Conservation (phyloP, 1,140 invertebrate genomes). For the Paralvinella palmiformis region DNA sequence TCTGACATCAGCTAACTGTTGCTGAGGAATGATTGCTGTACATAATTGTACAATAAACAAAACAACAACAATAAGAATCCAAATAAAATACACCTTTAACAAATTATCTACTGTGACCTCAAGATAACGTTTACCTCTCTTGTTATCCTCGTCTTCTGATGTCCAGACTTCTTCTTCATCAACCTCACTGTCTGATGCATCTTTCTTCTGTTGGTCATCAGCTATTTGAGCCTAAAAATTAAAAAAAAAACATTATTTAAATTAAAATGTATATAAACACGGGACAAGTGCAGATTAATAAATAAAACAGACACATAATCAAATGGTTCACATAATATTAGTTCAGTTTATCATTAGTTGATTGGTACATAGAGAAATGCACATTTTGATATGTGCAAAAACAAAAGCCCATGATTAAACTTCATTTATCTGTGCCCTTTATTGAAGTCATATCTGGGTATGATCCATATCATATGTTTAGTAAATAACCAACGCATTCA, state of each 20-base stretch:
- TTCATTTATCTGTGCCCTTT: no score
- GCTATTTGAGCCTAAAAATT: conserved; percentile 8
- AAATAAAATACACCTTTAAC: neutral
- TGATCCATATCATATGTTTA: no score
- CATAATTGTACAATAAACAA: neutral
- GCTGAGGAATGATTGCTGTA: neutral
- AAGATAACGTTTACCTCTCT: conserved; percentile 8
- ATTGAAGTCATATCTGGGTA: no score
- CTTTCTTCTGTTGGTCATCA: conserved; percentile 9
- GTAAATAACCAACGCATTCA: no score
- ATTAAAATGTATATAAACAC: conserved; percentile 8
- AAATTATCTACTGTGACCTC: neutral
- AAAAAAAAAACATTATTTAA: neutral
- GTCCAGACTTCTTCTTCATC: conserved; percentile 13
- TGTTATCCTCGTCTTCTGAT: conserved; percentile 21
- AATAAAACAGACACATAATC: neutral
- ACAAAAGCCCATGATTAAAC: no score
- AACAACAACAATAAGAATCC: neutral
- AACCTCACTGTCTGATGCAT: conserved; percentile 20
- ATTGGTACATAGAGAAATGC: neutral
- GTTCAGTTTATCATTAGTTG: neutral
- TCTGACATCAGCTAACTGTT: neutral
- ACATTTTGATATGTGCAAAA: no score
- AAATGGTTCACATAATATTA: neutral
- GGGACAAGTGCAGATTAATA: neutral